Conservation (phyloP, 2,113 vertebrate genomes). For the Anarrhichthys ocellatus region DNA sequence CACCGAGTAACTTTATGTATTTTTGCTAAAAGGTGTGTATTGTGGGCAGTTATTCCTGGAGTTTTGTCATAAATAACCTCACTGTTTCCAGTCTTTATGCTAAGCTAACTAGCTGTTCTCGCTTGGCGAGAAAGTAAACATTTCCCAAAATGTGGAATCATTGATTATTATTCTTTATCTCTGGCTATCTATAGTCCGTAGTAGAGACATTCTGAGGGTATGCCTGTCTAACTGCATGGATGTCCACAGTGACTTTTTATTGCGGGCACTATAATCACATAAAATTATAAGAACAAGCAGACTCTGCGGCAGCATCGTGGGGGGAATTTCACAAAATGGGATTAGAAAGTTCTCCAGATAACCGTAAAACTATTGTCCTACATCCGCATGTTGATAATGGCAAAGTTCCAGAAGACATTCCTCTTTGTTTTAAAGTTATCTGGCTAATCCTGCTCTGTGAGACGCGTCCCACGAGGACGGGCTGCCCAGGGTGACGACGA, state of each 20-base stretch:
- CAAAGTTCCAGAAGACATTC: constrained; percentile 19
- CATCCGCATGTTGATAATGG: neutral
- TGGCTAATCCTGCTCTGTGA: constrained; percentile 6
- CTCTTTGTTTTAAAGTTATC: constrained; percentile 14
- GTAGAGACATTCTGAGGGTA: too few species aligned
- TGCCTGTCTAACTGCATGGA: neutral
- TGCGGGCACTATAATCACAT: neutral
- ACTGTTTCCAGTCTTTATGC: neutral
- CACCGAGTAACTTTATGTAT: too few species aligned
- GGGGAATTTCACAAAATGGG: neutral
- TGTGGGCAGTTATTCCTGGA: too few species aligned
- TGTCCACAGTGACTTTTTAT: neutral
- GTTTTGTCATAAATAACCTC: too few species aligned
- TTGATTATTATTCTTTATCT: neutral
- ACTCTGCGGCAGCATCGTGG: neutral
- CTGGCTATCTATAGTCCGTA: too few species aligned
- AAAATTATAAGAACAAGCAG: neutral
- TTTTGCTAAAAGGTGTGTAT: too few species aligned
- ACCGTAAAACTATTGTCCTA: neutral
- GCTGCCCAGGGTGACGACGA: constrained; percentile 31
- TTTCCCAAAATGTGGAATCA: neutral
- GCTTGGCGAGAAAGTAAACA: neutral
- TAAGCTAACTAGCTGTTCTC: neutral
- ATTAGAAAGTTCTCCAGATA: neutral
- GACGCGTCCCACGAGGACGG: neutral